phyloP scores from a whole-genome alignment of 2,113 vertebrate genomes.

The Beaufortia kweichowensis region DNA sequence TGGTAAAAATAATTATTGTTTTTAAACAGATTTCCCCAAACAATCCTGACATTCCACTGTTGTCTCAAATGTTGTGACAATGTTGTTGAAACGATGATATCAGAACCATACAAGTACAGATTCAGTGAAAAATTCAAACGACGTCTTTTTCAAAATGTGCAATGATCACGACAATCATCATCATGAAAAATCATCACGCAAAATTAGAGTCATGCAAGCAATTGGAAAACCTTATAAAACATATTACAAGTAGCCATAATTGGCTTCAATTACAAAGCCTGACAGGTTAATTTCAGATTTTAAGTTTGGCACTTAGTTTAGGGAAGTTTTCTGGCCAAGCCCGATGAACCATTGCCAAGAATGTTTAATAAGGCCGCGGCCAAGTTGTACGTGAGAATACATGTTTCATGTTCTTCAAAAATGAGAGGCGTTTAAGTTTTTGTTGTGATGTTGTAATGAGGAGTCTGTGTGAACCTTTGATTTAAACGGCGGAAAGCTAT shows the following conservation, averaged over 20 bases:
- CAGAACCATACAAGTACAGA: too few species aligned
- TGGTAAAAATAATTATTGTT: too few species aligned
- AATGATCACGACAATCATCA: background rate
- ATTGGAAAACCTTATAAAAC: constrained; percentile 5
- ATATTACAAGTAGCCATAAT: constrained; percentile 39
- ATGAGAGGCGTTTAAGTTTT: constrained; percentile 11
- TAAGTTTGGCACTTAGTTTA: constrained; percentile 34
- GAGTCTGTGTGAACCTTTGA: constrained; percentile 24
- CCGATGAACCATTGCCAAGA: constrained; percentile 43
- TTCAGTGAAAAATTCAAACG: constrained; percentile 3
- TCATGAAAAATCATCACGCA: background rate
- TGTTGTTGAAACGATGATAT: too few species aligned
- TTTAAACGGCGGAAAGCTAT: background rate
- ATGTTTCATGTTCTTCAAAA: constrained; percentile 25
- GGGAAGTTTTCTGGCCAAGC: constrained; percentile 28
- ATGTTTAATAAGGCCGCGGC: constrained; percentile 42
- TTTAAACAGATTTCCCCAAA: too few species aligned
- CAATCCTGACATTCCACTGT: too few species aligned
- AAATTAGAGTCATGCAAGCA: constrained; percentile 5
- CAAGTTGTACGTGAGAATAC: constrained; percentile 45
- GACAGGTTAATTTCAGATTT: constrained; percentile 38
- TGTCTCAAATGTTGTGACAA: too few species aligned
- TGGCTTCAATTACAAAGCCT: constrained; percentile 50
- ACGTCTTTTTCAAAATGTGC: background rate
- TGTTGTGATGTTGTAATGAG: constrained; percentile 31